Evolutionary conservation across 2,888 invertebrate species (phyloP).

Genomic region (Lepidocyrtinus sp.): DNA sequence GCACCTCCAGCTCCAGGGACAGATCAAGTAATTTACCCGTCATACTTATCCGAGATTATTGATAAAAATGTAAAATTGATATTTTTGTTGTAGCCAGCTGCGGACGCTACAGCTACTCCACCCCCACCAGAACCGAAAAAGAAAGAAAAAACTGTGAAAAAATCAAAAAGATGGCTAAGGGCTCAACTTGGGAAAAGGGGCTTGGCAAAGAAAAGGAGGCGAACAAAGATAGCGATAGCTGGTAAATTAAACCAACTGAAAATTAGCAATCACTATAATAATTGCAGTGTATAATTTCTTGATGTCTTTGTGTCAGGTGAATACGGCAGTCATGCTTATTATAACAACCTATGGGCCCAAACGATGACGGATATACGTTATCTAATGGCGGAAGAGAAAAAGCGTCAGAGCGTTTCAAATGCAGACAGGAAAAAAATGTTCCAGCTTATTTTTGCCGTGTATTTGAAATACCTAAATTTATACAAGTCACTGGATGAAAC

Average conservation of each 20-base stretch:
- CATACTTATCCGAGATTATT: too few species aligned
- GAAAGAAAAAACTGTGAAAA: slow-evolving; percentile 27
- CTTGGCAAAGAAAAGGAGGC: background rate
- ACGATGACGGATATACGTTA: slow-evolving; percentile 56
- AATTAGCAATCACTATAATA: too few species aligned
- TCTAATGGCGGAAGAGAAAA: slow-evolving; percentile 55
- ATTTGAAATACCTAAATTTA: slow-evolving; percentile 85
- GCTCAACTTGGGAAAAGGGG: slow-evolving; percentile 33
- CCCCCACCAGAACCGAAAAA: background rate
- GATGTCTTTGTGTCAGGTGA: background rate
- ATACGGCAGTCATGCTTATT: slow-evolving; percentile 56
- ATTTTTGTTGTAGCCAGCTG: too few species aligned
- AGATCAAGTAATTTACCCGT: too few species aligned
- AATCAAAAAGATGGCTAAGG: slow-evolving; percentile 26
- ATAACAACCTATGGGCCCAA: slow-evolving; percentile 64
- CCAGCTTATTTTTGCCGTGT: slow-evolving; percentile 80
- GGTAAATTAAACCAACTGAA: too few species aligned
- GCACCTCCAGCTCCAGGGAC: too few species aligned
- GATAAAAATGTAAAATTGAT: too few species aligned
- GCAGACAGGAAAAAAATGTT: slow-evolving; percentile 78
- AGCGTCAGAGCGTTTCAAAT: slow-evolving; percentile 71
- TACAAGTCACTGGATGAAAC: slow-evolving; percentile 83
- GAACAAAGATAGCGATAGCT: background rate
- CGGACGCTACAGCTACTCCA: too few species aligned
- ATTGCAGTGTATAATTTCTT: background rate